Conservation (phyloP, 2,888 invertebrate genomes). For the Anticlea derivata region DNA sequence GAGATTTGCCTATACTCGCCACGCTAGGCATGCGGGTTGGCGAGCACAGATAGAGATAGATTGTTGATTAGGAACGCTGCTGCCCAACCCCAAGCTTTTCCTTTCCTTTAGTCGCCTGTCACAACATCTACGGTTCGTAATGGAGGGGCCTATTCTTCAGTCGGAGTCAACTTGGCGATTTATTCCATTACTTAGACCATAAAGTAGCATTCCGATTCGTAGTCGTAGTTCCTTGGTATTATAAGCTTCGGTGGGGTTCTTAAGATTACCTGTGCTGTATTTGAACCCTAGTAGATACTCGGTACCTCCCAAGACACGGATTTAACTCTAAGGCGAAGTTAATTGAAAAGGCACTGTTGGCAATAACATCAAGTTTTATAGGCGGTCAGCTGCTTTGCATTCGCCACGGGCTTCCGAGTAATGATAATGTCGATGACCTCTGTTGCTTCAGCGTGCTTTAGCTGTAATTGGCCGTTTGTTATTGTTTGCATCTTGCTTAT, state of each 20-base stretch:
- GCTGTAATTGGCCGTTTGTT: slow-evolving; percentile 15
- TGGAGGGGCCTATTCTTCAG: no score
- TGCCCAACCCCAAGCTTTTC: no score
- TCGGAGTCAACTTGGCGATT: no score
- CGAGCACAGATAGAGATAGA: no score
- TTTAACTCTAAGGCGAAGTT: slow-evolving; percentile 62
- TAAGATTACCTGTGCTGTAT: background rate
- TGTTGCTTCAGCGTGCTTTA: slow-evolving; percentile 13
- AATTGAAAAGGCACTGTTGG: slow-evolving; percentile 63
- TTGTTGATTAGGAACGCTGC: no score
- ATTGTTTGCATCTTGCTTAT: slow-evolving; percentile 6
- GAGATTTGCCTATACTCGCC: no score
- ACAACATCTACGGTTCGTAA: no score
- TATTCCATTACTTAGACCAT: no score
- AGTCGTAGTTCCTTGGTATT: no score
- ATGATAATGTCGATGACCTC: slow-evolving; percentile 56
- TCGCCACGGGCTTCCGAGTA: slow-evolving; percentile 41
- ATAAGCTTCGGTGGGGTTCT: background rate
- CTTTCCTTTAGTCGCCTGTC: no score
- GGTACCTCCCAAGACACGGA: slow-evolving; percentile 40
- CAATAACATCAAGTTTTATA: slow-evolving; percentile 62
- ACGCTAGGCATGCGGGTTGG: no score
- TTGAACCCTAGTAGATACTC: slow-evolving; percentile 2
- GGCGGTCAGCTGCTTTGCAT: slow-evolving; percentile 54
- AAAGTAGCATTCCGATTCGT: no score